phyloP scores from a whole-genome alignment of 2,888 invertebrate species.

The Adelphocoris suturalis region DNA sequence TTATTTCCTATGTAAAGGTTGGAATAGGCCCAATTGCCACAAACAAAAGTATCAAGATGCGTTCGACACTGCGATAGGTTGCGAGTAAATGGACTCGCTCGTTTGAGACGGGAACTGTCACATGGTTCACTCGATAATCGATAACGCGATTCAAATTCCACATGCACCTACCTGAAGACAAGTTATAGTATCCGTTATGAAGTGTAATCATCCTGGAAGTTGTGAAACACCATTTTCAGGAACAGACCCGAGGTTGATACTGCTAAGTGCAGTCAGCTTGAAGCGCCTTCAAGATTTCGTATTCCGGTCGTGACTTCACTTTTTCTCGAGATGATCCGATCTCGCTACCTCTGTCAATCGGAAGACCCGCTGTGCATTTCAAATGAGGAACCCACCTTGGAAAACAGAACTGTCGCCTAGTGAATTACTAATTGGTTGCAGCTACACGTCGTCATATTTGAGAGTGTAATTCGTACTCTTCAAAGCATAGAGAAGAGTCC shows the following conservation, averaged over 20 bases:
- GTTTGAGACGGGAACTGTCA: no score
- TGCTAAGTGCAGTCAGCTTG: background rate
- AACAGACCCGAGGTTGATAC: background rate
- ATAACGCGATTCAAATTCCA: no score
- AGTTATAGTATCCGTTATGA: background rate
- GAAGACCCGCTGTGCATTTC: conserved; percentile 5
- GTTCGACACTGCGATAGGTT: no score
- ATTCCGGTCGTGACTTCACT: background rate
- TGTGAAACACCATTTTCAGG: background rate
- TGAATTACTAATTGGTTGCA: conserved; percentile 12
- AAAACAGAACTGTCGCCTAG: background rate
- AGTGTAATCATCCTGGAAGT: background rate
- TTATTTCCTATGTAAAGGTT: no score
- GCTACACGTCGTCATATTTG: background rate
- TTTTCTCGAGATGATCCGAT: conserved; percentile 1
- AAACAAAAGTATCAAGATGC: no score
- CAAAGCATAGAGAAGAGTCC: no score
- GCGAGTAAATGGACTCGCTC: no score
- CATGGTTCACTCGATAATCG: no score
- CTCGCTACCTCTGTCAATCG: conserved; percentile 21
- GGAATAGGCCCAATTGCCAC: no score
- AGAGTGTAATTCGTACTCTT: no score
- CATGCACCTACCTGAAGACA: no score
- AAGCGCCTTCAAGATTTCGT: background rate
- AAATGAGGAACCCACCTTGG: background rate